phyloP scores from a whole-genome alignment of 1,140 invertebrate genomes.

The Leptinotarsa defecta region DNA sequence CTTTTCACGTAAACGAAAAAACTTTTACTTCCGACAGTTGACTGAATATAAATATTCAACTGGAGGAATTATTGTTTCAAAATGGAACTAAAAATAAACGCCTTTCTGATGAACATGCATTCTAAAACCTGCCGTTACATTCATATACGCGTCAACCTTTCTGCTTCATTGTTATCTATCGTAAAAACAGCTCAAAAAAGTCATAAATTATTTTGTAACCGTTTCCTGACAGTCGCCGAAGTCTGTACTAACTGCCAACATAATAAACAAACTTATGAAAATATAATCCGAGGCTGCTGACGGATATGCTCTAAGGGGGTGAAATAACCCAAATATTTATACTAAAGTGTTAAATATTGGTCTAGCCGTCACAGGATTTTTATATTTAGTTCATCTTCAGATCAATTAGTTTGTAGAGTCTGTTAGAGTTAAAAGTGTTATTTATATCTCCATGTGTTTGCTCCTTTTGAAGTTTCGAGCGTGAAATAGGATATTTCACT shows the following conservation, averaged over 20 bases:
- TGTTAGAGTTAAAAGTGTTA: slow-evolving; percentile 3
- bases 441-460: slow-evolving; percentile 6
- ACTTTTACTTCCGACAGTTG: too few species aligned
- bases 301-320: slow-evolving; percentile 19
- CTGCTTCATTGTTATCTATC: not conserved
- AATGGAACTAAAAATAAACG: too few species aligned
- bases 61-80: too few species aligned
- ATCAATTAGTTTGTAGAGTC: slow-evolving; percentile 15
- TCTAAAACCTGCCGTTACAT: too few species aligned
- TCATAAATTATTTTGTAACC: not conserved
- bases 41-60: too few species aligned
- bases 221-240: slow-evolving; percentile 5
- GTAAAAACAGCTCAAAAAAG: not conserved
- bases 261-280: slow-evolving; percentile 23
- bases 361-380: slow-evolving; percentile 13
- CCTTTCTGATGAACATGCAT: too few species aligned
- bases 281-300: slow-evolving; percentile 13
- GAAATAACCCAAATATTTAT: slow-evolving; percentile 23
- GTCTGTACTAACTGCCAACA: slow-evolving; percentile 10
- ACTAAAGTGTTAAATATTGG: slow-evolving; percentile 22
- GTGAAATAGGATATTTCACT: not conserved
- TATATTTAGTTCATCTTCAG: slow-evolving; percentile 21
- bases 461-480: not conserved
- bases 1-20: too few species aligned
- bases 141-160: too few species aligned